Base-by-base conservation (phyloP, 2,113 vertebrate genomes). In the Orientallactaga bullata region DNA sequence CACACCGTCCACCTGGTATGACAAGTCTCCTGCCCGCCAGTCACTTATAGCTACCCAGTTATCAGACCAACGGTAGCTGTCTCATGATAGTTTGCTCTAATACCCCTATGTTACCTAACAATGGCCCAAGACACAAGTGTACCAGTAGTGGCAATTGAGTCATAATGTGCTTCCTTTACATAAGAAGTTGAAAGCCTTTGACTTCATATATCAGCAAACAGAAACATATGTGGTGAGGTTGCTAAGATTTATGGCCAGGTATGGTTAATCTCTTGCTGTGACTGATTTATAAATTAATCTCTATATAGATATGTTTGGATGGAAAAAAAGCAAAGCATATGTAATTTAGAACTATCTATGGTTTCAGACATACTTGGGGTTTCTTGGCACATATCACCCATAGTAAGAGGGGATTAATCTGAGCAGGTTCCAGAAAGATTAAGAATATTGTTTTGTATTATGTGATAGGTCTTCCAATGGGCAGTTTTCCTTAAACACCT, bases 371-470 rank as follows among this genome's bases (percentile, higher is more conserved):
- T 73, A 28, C n/a, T 66, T 8, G 32, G 69, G 35, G 16, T n/a
- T 21, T 39, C 21, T 21, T 42, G 51, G 66, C 2, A 6, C 20
- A 39, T 18, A 12, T 16, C 63, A 2, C 13, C 39, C 28, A 17
- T 47, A 10, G 17, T 72, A 61, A n/a, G 51, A 30, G 10, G 13
- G 6, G 30, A 71, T 16, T 7, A 28, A 28, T 79, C 42, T 72
- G n/a, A 87, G 61, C 42, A 72, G 60, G 69, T 76, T 66, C 65
- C 80, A 86, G 55, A 81, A 91, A 65, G 47, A 58, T 55, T 71
- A 80, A 85, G 86, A 86, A 47, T 39, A 74, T 51, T 55, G 55
- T 87, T 77, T 93, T 61, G 55, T 90, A 60, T 86, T 85, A 47
- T 65, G 23, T 58, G 24, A 63, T 21, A 76, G 2, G 30, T 83